Evolutionary conservation across 2,797 vertebrate species (phyloP), one percentile per base, ranked within the genome.

Genomic region (Notolabrus celidotus): DNA sequence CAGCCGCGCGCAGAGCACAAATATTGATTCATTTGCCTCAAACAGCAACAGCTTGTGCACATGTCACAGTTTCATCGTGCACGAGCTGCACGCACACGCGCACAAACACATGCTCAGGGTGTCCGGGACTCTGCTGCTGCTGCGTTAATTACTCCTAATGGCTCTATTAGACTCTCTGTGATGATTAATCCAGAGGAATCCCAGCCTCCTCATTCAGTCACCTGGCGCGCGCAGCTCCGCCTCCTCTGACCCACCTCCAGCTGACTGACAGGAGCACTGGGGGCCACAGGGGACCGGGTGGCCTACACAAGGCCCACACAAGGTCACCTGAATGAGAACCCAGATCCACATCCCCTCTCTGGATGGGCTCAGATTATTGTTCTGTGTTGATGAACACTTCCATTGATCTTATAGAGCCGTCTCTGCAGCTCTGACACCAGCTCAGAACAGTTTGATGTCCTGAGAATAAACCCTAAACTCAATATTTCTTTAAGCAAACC

Each of bases 121-220:
- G 74, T 69, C 69, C 53, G 71, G 54, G 59, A 78, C 79, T 81
- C 68, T 83, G 73, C 79, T 42, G 73, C 79, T 42, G 78, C 82
- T 86, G 85, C 69, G 84, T 90, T 94, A 92, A 93, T 94, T 87
- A 91, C 81, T 83, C 76, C 85, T 91, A 89, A 93, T 92, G 83
- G 74, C 80, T 90, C 87, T 73, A 88, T 89, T 88, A 92, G 82
- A 65, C 75, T 43, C 82, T 58, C 67, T 66, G 81, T 77, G 79
- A 80, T 88, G 87, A 92, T 91, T 85, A 90, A 88, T 82, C 77
- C 81, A 58, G 77, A 36, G 75, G 77, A 88, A 76, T 88, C 83
- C 75, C 83, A 58, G 66, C 67, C 70, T 77, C 82, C 77, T 78
- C 60, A 38, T 57, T 71, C 77, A 77, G 80, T 77, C 88, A 87